These are phyloP conservation scores for Hemichromis elongatus DNA, from an alignment of 2,113 vertebrate genomes.

Conservation along the genomic window DNA sequence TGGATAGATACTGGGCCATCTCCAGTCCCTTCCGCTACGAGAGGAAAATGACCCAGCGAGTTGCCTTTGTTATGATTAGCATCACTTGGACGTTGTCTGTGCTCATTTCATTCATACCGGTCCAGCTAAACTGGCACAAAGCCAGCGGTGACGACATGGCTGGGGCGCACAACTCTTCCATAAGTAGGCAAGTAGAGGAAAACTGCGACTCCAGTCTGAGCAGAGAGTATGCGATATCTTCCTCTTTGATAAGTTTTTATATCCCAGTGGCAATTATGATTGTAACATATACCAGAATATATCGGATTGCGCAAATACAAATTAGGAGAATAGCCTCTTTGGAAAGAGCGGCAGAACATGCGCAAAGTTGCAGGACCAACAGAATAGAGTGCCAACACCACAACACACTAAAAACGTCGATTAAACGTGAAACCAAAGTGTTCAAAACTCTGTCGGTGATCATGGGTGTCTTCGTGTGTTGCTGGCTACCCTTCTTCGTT, in stretches of 20 bases:
- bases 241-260: constrained; percentile 94
- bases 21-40: constrained; percentile 92
- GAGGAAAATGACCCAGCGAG: constrained; percentile 87
- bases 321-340: constrained; percentile 86
- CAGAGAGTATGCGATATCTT: constrained; percentile 90
- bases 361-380: constrained; percentile 81
- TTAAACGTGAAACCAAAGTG: constrained; percentile 90
- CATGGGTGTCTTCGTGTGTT: constrained; percentile 95
- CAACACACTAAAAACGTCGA: constrained; percentile 79
- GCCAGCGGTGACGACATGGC: constrained; percentile 52
- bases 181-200: constrained; percentile 53
- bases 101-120: constrained; percentile 93
- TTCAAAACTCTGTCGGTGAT: constrained; percentile 92
- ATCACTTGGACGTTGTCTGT: constrained; percentile 87
- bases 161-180: constrained; percentile 52
- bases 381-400: constrained; percentile 75
- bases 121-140: constrained; percentile 94
- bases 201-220: constrained; percentile 94
- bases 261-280: constrained; percentile 95
- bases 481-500: constrained; percentile 94
- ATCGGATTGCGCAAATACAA: constrained; percentile 89
- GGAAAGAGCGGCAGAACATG: constrained; percentile 87
- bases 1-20: constrained; percentile 96
- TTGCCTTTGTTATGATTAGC: constrained; percentile 86
- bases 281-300: constrained; percentile 92